A percentile compares a stretch with the other conserved stretches of the same genome.
These are phyloP conservation scores for Antheraea mylitta DNA, from an alignment of 1,140 invertebrate genomes.

Conservation along the genomic window DNA sequence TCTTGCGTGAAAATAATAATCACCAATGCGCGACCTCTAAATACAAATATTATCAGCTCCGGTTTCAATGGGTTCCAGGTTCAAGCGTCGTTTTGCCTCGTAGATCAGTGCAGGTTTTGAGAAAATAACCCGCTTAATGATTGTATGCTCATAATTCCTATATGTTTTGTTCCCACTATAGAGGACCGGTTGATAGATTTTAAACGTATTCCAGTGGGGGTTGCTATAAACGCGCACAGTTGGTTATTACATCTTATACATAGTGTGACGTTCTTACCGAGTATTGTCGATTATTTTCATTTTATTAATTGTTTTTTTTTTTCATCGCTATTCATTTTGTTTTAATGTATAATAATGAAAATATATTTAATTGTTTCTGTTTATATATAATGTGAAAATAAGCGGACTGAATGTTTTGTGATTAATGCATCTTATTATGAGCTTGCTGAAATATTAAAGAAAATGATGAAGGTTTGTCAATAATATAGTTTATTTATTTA, in stretches of 20 bases:
- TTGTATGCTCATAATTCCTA: no score
- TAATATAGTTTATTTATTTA: neutral
- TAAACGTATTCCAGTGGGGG: constrained; percentile 34
- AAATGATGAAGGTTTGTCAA: neutral
- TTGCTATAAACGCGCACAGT: constrained; percentile 48
- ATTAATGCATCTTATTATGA: neutral
- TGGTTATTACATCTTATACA: constrained; percentile 59
- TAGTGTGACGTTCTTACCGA: constrained; percentile 19
- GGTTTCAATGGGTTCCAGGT: no score
- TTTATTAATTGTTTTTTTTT: no score
- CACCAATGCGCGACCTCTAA: no score
- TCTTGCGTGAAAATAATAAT: no score
- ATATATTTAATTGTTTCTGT: neutral
- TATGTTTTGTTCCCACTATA: neutral
- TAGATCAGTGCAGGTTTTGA: no score
- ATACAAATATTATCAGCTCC: no score
- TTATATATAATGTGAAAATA: neutral
- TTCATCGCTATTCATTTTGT: neutral
- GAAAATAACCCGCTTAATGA: no score
- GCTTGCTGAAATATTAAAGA: neutral
- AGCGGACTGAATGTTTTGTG: neutral
- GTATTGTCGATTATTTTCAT: neutral
- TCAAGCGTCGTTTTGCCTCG: no score
- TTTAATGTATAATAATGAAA: neutral
- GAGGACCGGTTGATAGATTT: neutral